Conservation (phyloP, 2,797 vertebrate species). For the Parambassis ranga region DNA sequence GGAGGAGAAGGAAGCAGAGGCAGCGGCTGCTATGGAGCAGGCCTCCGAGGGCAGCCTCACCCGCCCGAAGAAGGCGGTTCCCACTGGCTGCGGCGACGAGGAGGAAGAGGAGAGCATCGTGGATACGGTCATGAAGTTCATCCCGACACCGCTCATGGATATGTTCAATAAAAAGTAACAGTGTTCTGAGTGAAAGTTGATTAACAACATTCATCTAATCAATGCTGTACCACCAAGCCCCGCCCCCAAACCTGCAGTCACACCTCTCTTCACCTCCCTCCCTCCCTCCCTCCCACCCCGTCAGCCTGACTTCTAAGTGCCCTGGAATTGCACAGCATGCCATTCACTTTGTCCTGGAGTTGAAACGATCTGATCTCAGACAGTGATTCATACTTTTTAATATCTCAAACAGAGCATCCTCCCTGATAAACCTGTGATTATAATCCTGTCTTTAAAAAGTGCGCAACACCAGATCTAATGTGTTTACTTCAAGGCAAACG, state of each 20-base stretch:
- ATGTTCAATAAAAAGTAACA: constrained; percentile 97
- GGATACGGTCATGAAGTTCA: constrained; percentile 98
- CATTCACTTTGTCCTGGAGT: constrained; percentile 50
- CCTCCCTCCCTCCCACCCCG: not conserved
- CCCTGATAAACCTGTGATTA: not conserved
- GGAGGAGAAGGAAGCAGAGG: constrained; percentile 97
- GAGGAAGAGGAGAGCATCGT: constrained; percentile 96
- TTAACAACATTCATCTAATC: constrained; percentile 33
- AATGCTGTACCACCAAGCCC: constrained; percentile 27
- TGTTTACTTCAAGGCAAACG: constrained; percentile 45
- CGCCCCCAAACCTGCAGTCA: constrained; percentile 32
- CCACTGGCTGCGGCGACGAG: constrained; percentile 92
- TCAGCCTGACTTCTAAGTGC: constrained; percentile 44
- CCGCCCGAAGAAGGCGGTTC: constrained; percentile 94
- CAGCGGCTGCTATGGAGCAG: constrained; percentile 94
- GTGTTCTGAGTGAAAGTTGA: constrained; percentile 19
- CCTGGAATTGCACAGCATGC: constrained; percentile 38
- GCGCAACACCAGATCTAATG: constrained; percentile 21
- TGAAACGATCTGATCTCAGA: constrained; percentile 27
- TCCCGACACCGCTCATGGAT: constrained; percentile 96
- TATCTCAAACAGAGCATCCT: not conserved
- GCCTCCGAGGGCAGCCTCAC: constrained; percentile 94
- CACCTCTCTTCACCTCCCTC: constrained; percentile 35
- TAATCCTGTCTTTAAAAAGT: constrained; percentile 15
- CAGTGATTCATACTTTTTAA: constrained; percentile 35